Base-by-base conservation (phyloP, 2,113 vertebrate species). In the Bostrychus sinensis region DNA sequence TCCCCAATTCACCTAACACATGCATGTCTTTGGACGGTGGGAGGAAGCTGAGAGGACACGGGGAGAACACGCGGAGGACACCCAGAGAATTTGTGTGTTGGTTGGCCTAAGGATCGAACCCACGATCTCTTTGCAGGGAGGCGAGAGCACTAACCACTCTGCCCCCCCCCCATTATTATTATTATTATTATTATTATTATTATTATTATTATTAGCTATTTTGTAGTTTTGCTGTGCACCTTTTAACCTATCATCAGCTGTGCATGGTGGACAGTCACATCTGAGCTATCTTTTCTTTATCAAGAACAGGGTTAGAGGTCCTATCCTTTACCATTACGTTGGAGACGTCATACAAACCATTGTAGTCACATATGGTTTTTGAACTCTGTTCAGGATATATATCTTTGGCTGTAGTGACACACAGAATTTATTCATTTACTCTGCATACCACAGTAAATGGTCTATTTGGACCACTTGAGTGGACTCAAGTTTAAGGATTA, bases 331-430 rank as follows among this genome's bases (percentile, higher is more conserved):
- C 48, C 57, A 58, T 77, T 65, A 32, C 71, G 77, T 83, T 81
- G 36, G 81, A 36, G 9, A 59, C 4, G n/a, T 55, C 42, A 38
- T 13, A 19, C 56, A 77, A 71, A 72, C 64, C 84, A 83, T 76
- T 86, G 61, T 69, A 61, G 66, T 56, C 75, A 80, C 63, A 81
- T 74, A 57, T 59, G 61, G 50, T 43, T 45, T 68, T 66, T 28
- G n/a, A 58, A 25, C 43, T 75, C 55, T 70, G 60, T 23, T 63
- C 2, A 34, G 56, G 28, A 57, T 76, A 75, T 70, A 70, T 77
- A 85, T 66, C 22, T 43, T 66, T n/a, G 22, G 41, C 12, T 55
- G 51, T 57, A 55, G 38, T 56, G 32, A 59, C 58, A 56, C 45
- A 50, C 26, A 71, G 50, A 38, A 66, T 39, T 48, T 56, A 72